Base-by-base conservation (phyloP, 2,888 invertebrate species). In the Tupiocoris notatus region DNA sequence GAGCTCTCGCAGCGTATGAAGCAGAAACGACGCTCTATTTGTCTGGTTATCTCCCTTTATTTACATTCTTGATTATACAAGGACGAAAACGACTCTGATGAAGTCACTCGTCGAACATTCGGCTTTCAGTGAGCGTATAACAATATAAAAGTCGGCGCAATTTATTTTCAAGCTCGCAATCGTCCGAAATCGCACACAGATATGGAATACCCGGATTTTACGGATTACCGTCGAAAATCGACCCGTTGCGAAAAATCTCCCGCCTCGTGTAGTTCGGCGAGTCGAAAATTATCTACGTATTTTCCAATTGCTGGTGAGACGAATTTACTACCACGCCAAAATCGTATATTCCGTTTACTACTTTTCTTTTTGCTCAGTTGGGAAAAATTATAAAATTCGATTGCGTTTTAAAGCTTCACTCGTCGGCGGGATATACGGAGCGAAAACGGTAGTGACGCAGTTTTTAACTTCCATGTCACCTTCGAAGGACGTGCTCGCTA, bases 401-500 rank as follows among this genome's bases (percentile, higher is more conserved):
- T 20, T 63, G n/a, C 54, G 54, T 2, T 58, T 73, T 58, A 1
- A 25, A 76, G 76, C 68, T 17, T 24, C 23, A 39, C 56, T 76
- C 9, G 68, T 62, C 1, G 75, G 57, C 2, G 57, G 67, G 0
- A 6, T 77, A 3, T 97, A 96, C 83, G 89, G 88, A 0, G 94
- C 95, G 57, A 98, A 98, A 84, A 86, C 90, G 0, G 81, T 93
- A 0, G 93, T 97, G 18, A 89, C 89, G 0, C 89, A 92, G 75
- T 89, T 95, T 79, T 88, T 98, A 0, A 86, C 88, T 16, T 91
- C 91, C 1, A 92, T 98, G 92, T 89, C 92, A 66, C 94, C 98
- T 0, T 89, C 95, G 0, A 94, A 94, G 79, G 98, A 98, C 86
- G 96, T 98, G 1, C 86, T 97, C 83, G 98, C 98, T 80, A 84